These are phyloP conservation scores for Pedicia rivosa DNA, from an alignment of 2,888 invertebrate genomes.

Conservation along the genomic window DNA sequence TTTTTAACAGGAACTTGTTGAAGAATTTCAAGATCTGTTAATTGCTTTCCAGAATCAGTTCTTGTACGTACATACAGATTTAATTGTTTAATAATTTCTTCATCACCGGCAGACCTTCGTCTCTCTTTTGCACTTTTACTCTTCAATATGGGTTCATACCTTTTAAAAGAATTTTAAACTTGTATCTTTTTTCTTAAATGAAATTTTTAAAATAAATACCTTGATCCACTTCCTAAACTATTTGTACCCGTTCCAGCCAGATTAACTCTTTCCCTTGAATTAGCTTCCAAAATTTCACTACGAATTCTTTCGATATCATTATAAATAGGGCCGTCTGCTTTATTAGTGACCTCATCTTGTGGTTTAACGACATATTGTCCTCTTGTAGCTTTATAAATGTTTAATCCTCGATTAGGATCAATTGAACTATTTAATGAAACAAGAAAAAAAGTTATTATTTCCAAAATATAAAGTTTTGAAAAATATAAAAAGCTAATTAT, in stretches of 20 bases:
- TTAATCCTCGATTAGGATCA: slow-evolving; percentile 30
- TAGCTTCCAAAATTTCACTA: slow-evolving; percentile 31
- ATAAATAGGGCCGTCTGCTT: slow-evolving; percentile 43
- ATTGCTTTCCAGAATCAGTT: slow-evolving; percentile 71
- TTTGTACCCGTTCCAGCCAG: slow-evolving; percentile 31
- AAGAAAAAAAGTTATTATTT: too few relatives aligned
- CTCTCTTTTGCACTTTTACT: slow-evolving; percentile 35
- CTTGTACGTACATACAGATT: slow-evolving; percentile 63
- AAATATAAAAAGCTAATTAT: slow-evolving; percentile 6
- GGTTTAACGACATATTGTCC: slow-evolving; percentile 46
- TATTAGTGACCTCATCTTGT: slow-evolving; percentile 48
- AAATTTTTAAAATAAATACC: too few relatives aligned
- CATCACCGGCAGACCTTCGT: slow-evolving; percentile 72
- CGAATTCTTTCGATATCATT: slow-evolving; percentile 41
- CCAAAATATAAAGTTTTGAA: neutral
- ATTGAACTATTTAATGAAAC: slow-evolving; percentile 30
- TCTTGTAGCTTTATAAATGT: slow-evolving; percentile 32
- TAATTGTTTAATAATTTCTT: slow-evolving; percentile 49
- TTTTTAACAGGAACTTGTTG: slow-evolving; percentile 78
- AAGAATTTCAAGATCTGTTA: slow-evolving; percentile 84
- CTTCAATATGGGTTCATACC: too few relatives aligned
- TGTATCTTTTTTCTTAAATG: too few relatives aligned
- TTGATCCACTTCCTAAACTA: slow-evolving; percentile 33
- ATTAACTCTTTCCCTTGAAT: slow-evolving; percentile 19
- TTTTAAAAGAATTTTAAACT: too few relatives aligned